Evolutionary conservation across 2,888 invertebrate genomes (phyloP).

Genomic region (Horisme vitalbata): DNA sequence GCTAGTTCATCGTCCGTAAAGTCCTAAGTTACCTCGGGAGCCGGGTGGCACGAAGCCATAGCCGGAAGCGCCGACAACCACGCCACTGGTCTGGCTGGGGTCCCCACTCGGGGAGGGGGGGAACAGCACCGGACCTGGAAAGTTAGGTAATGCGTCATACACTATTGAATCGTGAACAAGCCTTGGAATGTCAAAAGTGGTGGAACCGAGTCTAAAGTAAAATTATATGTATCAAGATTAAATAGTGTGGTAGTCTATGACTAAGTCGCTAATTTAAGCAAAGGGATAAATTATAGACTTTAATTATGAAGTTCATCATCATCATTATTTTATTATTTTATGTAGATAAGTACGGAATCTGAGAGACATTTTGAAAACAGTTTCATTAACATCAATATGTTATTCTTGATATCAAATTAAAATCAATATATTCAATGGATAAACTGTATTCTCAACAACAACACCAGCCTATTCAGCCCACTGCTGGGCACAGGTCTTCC

Average conservation of each 20-base stretch:
- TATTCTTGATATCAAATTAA: slow-evolving; percentile 28
- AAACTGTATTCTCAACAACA: too few species aligned
- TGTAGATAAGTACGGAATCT: too few species aligned
- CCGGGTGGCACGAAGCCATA: slow-evolving; percentile 93
- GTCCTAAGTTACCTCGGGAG: slow-evolving; percentile 86
- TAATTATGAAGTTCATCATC: too few species aligned
- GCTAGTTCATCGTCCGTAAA: slow-evolving; percentile 65
- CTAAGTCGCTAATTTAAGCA: too few species aligned
- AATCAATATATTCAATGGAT: too few species aligned
- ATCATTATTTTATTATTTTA: too few species aligned
- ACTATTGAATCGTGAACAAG: slow-evolving; percentile 7
- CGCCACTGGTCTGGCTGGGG: slow-evolving; percentile 89
- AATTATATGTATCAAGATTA: too few species aligned
- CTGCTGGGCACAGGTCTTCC: too few species aligned
- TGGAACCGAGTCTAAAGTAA: not conserved
- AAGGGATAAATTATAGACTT: too few species aligned
- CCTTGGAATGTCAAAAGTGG: slow-evolving; percentile 10
- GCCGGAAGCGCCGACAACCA: slow-evolving; percentile 91
- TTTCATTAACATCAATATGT: slow-evolving; percentile 58
- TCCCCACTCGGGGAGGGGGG: slow-evolving; percentile 87
- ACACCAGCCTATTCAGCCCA: too few species aligned
- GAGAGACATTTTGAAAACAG: too few species aligned
- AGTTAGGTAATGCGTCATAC: slow-evolving; percentile 26
- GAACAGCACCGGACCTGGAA: slow-evolving; percentile 91
- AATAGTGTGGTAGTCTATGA: too few species aligned